phyloP scores from a whole-genome alignment of 2,797 vertebrate genomes.

The Xiphophorus birchmanni region DNA sequence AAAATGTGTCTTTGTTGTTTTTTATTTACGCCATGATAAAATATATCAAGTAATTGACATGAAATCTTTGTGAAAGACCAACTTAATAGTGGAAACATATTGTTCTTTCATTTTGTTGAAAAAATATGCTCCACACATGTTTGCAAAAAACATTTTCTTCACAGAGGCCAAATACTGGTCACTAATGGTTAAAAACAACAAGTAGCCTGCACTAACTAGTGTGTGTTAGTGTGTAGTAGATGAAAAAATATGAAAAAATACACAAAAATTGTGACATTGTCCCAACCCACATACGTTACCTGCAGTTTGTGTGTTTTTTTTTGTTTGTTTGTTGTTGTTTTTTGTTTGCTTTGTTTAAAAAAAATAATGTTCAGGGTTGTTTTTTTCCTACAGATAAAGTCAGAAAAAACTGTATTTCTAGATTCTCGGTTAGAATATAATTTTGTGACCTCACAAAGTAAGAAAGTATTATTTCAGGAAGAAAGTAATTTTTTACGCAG shows the following conservation, averaged over 20 bases:
- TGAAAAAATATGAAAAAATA: not conserved
- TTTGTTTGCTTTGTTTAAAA: not conserved
- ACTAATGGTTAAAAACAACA: not conserved
- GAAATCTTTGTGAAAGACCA: constrained; percentile 9
- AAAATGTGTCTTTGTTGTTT: constrained; percentile 12
- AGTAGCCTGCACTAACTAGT: not conserved
- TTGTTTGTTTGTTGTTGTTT: too few relatives aligned
- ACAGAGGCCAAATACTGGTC: not conserved
- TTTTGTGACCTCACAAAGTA: not conserved
- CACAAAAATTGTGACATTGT: not conserved
- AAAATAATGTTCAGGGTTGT: not conserved
- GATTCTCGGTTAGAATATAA: not conserved
- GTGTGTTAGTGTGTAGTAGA: too few relatives aligned
- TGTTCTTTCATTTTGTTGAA: not conserved
- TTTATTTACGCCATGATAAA: constrained; percentile 46
- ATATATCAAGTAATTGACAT: constrained; percentile 8
- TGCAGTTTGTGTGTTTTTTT: not conserved
- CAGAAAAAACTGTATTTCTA: constrained; percentile 20
- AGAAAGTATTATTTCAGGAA: constrained; percentile 1
- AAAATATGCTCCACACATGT: not conserved
- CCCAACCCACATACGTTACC: not conserved
- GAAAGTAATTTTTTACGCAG: not conserved
- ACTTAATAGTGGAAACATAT: not conserved
- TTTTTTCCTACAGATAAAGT: constrained; percentile 9
- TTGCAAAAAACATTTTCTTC: not conserved